Evolutionary conservation across 2,797 vertebrate genomes (phyloP), one percentile per base, ranked within the genome.

Genomic region (Bovichtus diacanthus): DNA sequence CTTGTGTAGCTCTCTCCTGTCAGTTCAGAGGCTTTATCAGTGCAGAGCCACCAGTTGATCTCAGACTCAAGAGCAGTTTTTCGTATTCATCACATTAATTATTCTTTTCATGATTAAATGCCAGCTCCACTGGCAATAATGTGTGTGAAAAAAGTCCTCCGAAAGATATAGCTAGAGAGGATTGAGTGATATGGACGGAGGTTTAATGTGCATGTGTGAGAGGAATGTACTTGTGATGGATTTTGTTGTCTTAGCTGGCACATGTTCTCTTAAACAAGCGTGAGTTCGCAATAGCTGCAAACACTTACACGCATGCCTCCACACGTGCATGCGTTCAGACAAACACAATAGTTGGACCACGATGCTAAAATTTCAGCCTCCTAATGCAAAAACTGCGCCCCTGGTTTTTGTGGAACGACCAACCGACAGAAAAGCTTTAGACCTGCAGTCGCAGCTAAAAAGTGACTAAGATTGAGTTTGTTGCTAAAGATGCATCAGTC

Each of bases 21-120:
- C 82, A 74, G 23, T 70, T 76, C 70, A 64, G 59, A 70, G 78
- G 87, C 75, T 69, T 88, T 87, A 91, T 92, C 84, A 78, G 72
- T 76, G 23, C 53, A 15, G 51, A 88, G 77, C 65, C 79, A 85
- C 83, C 69, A 67, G 84, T 83, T 87, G 84, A 86, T 88, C 84
- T 78, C 55, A 61, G 56, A 54, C 61, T n/a, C 53, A 69, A 76
- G 43, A 50, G 83, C 70, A 70, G 70, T 63, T 88, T 65, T 58
- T 74, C 44, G 29, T 21, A 3, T 54, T 61, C 63, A 21, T 65
- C 41, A 11, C 58, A 76, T 85, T 85, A 86, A 89, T 88, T 85
- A 89, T 81, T 87, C 70, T 84, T 81, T 87, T 90, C 79, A 82
- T 80, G 81, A 89, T 87, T 78, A 88, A 90, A 88, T 82, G 75